Base-by-base conservation (phyloP, 2,888 invertebrate genomes). In the Drosophila subquinaria region DNA sequence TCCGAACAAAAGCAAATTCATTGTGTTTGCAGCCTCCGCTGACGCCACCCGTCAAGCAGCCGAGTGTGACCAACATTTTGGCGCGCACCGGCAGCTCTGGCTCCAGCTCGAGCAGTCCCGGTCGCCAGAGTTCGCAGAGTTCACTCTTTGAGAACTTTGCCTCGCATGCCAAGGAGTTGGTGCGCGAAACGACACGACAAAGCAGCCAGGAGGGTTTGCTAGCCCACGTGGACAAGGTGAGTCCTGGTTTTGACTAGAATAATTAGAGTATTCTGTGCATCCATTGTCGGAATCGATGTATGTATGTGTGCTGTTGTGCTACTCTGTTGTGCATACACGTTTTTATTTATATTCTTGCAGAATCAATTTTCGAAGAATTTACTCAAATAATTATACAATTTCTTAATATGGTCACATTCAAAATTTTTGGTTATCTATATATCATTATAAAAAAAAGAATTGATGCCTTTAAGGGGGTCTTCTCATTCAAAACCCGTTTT, bases 181-280 rank as follows among this genome's bases (percentile, higher is more conserved):
- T 98, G 1, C 94, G 96, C 52, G 98, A 98, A 91, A 97, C 97
- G 0, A 97, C 97, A 0, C 94, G 97, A 2, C 97, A 97, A 92
- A 96, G 96, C 91, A 97, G 97, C 87, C 97, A 97, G 91, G 97
- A 98, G 91, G 97, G 97, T 30, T 90, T 97, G 5, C 93, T 97
- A 9, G 97, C 97, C 2, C 97, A 97, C 74, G 96, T 98, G 95
- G 97, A 97, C 90, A 97, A 97, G 95, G 97, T 97, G 93, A 82
- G 90, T 74, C 20, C n/a, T 53, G 15, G 33, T 38, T 3, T 1
- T 13, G 13, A 33, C 20, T 30, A 5, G 27, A 36, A 47, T 45
- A 15, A 6, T 27, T n/a, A 2, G 33, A 27, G 23, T 60, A 51
- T 42, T 33, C 17, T 20, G 15, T 69, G 61, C 61, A 67, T 77